Base-by-base conservation (phyloP, 2,888 invertebrate species). In the Norana najaformis region DNA sequence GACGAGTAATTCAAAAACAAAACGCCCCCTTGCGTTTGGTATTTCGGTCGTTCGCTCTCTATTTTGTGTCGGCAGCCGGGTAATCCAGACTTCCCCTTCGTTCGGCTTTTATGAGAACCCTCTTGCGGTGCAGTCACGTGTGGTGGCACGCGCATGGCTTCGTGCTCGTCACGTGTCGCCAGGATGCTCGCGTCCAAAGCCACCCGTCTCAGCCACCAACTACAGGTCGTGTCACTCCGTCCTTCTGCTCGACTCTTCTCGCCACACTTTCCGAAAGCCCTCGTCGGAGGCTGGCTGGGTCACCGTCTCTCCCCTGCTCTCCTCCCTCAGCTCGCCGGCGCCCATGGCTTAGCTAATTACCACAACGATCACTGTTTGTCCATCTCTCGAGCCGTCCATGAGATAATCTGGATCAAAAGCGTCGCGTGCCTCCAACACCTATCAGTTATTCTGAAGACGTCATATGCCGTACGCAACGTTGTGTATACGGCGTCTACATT, bases 1-100 rank as follows among this genome's bases (percentile, higher is more conserved):
- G n/a, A n/a, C 30, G 69, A 69, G 69, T n/a, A 69, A 69, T 69
- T 69, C n/a, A n/a, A 69, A 69, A 69, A 69, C 69, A 69, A 69
- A 8, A 47, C 47, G 47, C 47, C 47, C 47, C 23, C 47, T 23
- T n/a, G 69, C 11, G n/a, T 69, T 69, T 6, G 69, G 11, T 23
- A 23, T 6, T 23, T 47, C 47, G 20, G 47, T 47, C 23, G 23
- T 23, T 23, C 5, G 23, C n/a, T n/a, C n/a, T n/a, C n/a, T n/a
- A n/a, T n/a, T 14, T 47, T 16, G 47, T 4, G 18, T 47, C 11
- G 14, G 18, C 47, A 14, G 8, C 11, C 47, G 18, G 14, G 47
- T 47, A 18, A 20, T 20, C 18, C 20, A 47, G 16, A 18, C 47
- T 47, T 47, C 47, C 47, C 69, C n/a, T 30, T 69, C 4, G 47